Base-by-base conservation (phyloP, 1,140 invertebrate genomes). In the Drosophila tsacasi region DNA sequence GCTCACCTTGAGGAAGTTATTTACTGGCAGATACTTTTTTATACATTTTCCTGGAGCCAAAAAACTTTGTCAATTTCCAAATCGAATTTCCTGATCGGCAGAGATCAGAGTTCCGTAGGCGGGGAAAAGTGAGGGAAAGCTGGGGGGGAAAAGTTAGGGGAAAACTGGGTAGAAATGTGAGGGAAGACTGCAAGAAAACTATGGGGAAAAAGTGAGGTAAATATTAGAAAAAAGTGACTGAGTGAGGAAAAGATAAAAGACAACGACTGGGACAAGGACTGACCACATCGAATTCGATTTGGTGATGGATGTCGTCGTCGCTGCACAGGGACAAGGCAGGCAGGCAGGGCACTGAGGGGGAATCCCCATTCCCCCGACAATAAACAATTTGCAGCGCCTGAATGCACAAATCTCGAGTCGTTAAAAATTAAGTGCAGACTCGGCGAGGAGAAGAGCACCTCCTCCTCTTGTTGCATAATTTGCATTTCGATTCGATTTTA, bases 401-500 rank as follows among this genome's bases (percentile, higher is more conserved):
- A 89, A 89, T 89, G 84, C 84, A 87, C 84, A 87, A 87, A 87
- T 89, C 81, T 89, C 67, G 84, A 65, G 77, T 87, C 84, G 84
- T 87, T 87, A 87, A 87, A 87, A 87, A 89, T 87, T 87, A 87
- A 87, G 61, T 83, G 84, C 84, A 79, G 52, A 71, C 60, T 13
- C 35, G 13, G 35, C 35, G 35, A 13, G 32, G 27, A 5, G 25
- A n/a, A 17, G 30, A 21, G 49, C 25, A 30, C 49, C 49, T 60
- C 42, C 49, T 60, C 42, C 42, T 44, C 37, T 50, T 75, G 63
- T 90, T 90, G 86, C 86, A 90, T 90, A 90, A 90, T 90, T 90
- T 90, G 86, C 86, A 90, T 90, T 90, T 90, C 86, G 86, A 91
- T 90, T 91, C 86, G 86, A 90, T 90, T 81, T 90, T 86, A 81